A percentile compares a stretch with the other conserved stretches of the same genome.
Conservation (phyloP, 2,888 invertebrate genomes). For the Morinoia aosen region DNA sequence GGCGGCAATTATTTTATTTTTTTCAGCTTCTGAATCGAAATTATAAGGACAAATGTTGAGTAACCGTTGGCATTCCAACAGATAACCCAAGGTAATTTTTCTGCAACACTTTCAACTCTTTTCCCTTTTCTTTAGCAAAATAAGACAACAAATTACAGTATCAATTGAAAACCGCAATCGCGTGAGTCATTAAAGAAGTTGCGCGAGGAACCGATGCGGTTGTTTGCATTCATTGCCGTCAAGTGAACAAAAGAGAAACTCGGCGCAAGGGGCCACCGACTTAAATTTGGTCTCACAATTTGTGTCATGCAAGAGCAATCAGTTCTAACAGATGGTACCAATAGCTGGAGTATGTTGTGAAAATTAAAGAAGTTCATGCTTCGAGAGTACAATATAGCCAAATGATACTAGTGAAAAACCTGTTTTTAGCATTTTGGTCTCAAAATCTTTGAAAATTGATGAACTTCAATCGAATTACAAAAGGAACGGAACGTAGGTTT, state of each 20-base stretch:
- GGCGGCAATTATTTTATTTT: too few species aligned
- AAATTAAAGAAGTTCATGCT: background rate
- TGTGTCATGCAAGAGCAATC: background rate
- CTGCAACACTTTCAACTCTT: background rate
- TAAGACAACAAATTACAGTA: background rate
- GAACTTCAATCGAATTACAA: background rate
- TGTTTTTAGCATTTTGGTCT: background rate
- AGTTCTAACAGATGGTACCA: background rate
- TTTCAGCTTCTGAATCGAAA: too few species aligned
- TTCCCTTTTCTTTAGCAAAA: background rate
- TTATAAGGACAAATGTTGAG: background rate
- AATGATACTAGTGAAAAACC: background rate
- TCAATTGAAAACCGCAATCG: background rate
- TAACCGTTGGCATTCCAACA: background rate
- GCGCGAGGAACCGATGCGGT: background rate
- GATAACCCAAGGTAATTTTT: background rate
- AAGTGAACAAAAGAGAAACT: background rate
- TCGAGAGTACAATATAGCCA: background rate
- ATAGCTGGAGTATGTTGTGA: background rate
- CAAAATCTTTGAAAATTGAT: background rate
- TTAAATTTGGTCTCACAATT: constrained; percentile 8
- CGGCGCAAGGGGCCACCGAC: background rate
- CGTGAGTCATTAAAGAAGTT: background rate
- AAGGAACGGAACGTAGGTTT: background rate
- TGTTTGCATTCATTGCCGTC: background rate